phyloP scores from a whole-genome alignment of 2,797 vertebrate genomes.

The Tragopan temminckii region DNA sequence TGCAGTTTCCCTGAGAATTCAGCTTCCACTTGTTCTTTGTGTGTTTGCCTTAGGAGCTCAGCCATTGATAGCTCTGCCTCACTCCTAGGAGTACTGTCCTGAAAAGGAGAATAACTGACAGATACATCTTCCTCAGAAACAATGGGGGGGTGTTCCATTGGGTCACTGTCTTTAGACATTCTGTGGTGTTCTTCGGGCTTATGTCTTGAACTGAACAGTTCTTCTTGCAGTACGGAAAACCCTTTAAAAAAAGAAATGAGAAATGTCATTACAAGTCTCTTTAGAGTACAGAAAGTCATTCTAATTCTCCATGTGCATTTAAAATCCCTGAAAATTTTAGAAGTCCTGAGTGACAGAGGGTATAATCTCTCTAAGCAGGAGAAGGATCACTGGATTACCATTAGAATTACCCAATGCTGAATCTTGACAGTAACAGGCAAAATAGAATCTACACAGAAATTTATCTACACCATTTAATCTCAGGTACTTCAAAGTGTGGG shows the following conservation, averaged over 20 bases:
- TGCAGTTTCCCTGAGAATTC: slow-evolving; percentile 89
- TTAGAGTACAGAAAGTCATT: background rate
- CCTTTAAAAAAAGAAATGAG: slow-evolving; percentile 74
- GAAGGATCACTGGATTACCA: background rate
- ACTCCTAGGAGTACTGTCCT: slow-evolving; percentile 83
- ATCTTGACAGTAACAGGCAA: background rate
- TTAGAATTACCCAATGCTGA: background rate
- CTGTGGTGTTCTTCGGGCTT: slow-evolving; percentile 72
- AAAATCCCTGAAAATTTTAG: background rate
- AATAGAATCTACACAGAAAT: background rate
- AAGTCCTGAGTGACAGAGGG: background rate
- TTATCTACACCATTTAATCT: background rate
- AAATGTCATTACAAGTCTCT: background rate
- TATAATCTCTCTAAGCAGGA: background rate
- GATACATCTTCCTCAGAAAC: slow-evolving; percentile 94
- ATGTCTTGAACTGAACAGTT: slow-evolving; percentile 86
- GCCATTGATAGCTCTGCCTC: slow-evolving; percentile 82
- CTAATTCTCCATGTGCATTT: rapidly evolving
- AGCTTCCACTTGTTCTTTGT: slow-evolving; percentile 84
- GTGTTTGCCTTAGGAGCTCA: slow-evolving; percentile 83
- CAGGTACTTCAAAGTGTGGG: background rate
- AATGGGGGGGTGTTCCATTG: slow-evolving; percentile 85
- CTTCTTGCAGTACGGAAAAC: slow-evolving; percentile 93
- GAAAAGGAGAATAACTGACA: slow-evolving; percentile 88
- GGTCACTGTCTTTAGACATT: slow-evolving; percentile 65